A percentile compares a stretch with the other conserved stretches of the same genome.
phyloP scores from a whole-genome alignment of 2,888 invertebrate genomes.

The Diloba caeruleocephala region DNA sequence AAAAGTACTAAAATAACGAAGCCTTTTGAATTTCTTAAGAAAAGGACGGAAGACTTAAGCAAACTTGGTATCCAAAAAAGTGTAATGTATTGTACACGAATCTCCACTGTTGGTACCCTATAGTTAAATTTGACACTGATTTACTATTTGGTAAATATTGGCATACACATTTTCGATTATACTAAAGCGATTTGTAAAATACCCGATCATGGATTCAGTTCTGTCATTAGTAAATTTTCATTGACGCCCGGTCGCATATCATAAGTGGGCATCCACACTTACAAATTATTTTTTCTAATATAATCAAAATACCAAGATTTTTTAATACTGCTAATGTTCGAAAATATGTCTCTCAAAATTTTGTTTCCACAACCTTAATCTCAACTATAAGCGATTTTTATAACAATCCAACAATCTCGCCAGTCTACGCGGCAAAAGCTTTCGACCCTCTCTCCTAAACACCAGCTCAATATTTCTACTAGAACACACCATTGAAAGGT shows the following conservation, averaged over 20 bases:
- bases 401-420: constrained; percentile 82
- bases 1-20: constrained; percentile 56
- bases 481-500: constrained; percentile 64
- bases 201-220: constrained; percentile 68
- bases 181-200: constrained; percentile 68
- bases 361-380: constrained; percentile 86
- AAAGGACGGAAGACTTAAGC: constrained; percentile 88
- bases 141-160: constrained; percentile 69
- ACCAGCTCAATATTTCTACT: constrained; percentile 69
- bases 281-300: constrained; percentile 71
- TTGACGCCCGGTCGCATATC: constrained; percentile 58
- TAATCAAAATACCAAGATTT: constrained; percentile 83
- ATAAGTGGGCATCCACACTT: constrained; percentile 80
- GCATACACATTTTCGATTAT: constrained; percentile 67
- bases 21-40: constrained; percentile 69
- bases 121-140: constrained; percentile 85
- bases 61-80: constrained; percentile 72
- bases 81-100: constrained; percentile 69
- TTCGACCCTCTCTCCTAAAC: constrained; percentile 64
- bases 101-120: constrained; percentile 81
- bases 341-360: constrained; percentile 87
- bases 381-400: constrained; percentile 82
- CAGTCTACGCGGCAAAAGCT: constrained; percentile 75
- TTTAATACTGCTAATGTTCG: constrained; percentile 83
- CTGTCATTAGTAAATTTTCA: constrained; percentile 60